Percentiles rank a stretch among this genome's conserved stretches.
phyloP scores from a whole-genome alignment of 2,888 invertebrate genomes.

The Drosophila quinaria region DNA sequence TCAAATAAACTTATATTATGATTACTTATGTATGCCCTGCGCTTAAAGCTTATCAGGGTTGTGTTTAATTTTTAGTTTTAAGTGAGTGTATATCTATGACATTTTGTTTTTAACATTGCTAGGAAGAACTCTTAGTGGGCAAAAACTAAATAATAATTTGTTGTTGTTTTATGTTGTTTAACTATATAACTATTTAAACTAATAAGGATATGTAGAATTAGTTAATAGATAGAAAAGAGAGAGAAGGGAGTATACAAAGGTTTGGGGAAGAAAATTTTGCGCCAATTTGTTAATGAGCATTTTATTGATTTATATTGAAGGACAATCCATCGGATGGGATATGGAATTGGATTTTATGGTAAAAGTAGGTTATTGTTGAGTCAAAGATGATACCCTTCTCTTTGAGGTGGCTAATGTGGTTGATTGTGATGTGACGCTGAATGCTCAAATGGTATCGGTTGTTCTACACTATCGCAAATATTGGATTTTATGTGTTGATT shows the following conservation, averaged over 20 bases:
- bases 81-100: no score
- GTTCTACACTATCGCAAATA: not conserved
- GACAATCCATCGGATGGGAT: not conserved
- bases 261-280: not conserved
- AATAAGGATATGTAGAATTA: no score
- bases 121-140: no score
- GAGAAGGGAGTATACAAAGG: not conserved
- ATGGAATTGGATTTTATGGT: slow-evolving; percentile 1
- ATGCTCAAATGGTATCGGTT: not conserved
- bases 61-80: no score
- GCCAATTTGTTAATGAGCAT: not conserved
- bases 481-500: not conserved
- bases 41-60: no score
- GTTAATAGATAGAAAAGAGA: no score
- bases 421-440: not conserved
- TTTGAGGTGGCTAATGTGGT: slow-evolving; percentile 1
- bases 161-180: no score
- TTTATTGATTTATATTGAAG: not conserved
- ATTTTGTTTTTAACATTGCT: no score
- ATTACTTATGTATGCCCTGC: no score
- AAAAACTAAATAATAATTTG: no score
- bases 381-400: slow-evolving; percentile 1
- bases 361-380: not conserved
- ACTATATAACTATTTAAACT: no score
- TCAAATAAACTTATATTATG: no score